A percentile compares a stretch with the other conserved stretches of the same genome.
Evolutionary conservation across 2,113 vertebrate genomes (phyloP).

Genomic region (Hepsetus odoe): DNA sequence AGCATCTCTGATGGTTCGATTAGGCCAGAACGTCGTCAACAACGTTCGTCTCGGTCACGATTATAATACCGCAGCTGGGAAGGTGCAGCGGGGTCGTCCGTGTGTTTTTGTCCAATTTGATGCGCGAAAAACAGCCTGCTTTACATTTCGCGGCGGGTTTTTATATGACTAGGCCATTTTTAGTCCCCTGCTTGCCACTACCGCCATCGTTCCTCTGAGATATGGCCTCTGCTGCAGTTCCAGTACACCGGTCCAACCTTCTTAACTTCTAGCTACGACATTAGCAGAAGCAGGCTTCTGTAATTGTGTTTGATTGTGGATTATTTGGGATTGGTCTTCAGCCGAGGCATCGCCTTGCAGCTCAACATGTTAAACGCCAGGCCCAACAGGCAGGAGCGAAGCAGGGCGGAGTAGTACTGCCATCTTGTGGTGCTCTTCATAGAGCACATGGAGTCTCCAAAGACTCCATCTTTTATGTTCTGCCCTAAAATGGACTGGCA

Average conservation of each 20-base stretch:
- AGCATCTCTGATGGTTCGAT: slow-evolving; percentile 54
- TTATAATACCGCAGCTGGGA: not conserved
- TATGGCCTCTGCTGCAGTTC: not conserved
- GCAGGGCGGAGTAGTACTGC: slow-evolving; percentile 50
- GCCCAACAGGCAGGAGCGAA: not conserved
- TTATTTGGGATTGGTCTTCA: not conserved
- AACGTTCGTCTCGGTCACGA: not conserved
- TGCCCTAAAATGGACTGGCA: too few species aligned
- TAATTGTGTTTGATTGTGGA: not conserved
- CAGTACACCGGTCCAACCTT: not conserved
- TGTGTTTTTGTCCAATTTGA: too few species aligned
- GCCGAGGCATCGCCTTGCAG: not conserved
- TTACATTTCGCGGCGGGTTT: too few species aligned
- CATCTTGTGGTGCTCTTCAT: slow-evolving; percentile 65
- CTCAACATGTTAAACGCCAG: not conserved
- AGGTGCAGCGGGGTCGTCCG: not conserved
- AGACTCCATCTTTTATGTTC: too few species aligned
- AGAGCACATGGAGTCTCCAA: slow-evolving; percentile 24
- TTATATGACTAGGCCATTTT: too few species aligned
- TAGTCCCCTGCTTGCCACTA: too few species aligned
- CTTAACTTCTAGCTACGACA: not conserved
- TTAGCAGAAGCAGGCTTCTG: not conserved
- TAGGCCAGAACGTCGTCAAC: slow-evolving; percentile 50
- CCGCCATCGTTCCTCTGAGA: too few species aligned
- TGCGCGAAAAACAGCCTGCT: too few species aligned